Base-by-base conservation (phyloP, 2,113 vertebrate species). In the Clarias batrachus region DNA sequence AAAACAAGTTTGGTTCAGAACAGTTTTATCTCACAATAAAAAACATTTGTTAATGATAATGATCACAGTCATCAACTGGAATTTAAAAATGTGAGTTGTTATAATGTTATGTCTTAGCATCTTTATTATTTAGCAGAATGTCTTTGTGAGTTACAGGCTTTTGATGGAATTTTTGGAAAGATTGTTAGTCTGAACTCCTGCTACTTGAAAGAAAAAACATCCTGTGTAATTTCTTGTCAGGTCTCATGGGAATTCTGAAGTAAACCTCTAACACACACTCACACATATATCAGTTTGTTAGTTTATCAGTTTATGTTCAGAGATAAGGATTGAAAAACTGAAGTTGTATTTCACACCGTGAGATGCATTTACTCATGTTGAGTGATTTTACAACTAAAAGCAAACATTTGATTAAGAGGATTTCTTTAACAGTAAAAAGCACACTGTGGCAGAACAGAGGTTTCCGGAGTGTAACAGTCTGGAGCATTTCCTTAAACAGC, bases 401-500 rank as follows among this genome's bases (percentile, higher is more conserved):
- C 17, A 48, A 41, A 23, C 33, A 21, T 21, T 73, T 21, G 1
- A 73, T 23, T 74, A 48, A 48, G 19, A 76, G 23, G 13, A 52
- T 76, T 76, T 11, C 4, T 25, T 52, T 2, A 76, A 76, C 10
- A 74, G 48, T 74, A 48, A 52, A 10, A 1, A n/a, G 16, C 48
- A 27, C 19, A 25, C 30, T 81, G 60, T n/a, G 9, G 12, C 41
- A 52, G 25, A 41, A 27, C 23, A 66, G 81, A 82, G 13, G 33
- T 63, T 41, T 65, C 59, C 14, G 80, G 19, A 37, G 59, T 85
- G 62, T 60, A 54, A n/a, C 12, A 0, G 73, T 52, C 73, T 76
- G 73, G 73, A 65, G 59, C 80, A 65, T 65, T 81, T 81, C 80
- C 80, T 65, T 54, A 68, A 82, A 54, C 41, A 30, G 63, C 81